Evolutionary conservation across 2,888 invertebrate genomes (phyloP).

Genomic region (Hydraecia micacea): DNA sequence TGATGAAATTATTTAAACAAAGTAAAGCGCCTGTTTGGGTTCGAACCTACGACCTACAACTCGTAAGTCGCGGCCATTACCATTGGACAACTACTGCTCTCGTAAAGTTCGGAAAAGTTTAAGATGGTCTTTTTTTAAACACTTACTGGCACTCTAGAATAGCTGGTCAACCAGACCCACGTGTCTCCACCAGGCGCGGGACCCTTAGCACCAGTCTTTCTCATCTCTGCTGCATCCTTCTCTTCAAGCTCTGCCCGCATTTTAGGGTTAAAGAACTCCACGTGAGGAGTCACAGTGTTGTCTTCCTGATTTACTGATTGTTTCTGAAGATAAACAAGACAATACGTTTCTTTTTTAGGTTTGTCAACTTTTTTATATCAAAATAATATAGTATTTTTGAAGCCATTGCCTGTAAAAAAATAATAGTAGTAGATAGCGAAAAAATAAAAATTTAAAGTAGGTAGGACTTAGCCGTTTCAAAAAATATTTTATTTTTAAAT

Average conservation of each 20-base stretch:
- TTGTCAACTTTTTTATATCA: not conserved
- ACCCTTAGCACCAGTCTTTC: conserved; percentile 91
- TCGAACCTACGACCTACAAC: no score
- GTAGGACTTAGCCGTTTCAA: no score
- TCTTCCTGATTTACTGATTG: conserved; percentile 86
- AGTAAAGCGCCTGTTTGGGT: no score
- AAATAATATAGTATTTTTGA: no score
- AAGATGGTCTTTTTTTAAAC: not conserved
- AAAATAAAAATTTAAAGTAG: no score
- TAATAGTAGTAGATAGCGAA: not conserved
- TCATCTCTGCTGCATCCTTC: conserved; percentile 91
- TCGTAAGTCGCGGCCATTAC: no score
- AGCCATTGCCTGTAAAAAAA: not conserved
- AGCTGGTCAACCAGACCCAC: conserved; percentile 96
- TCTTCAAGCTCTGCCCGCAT: conserved; percentile 92
- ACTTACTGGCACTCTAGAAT: conserved; percentile 95
- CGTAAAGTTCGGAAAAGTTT: no score
- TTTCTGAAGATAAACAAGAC: conserved; percentile 73
- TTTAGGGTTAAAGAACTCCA: conserved; percentile 94
- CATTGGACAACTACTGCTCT: no score
- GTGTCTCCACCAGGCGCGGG: conserved; percentile 93
- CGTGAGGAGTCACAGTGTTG: conserved; percentile 90
- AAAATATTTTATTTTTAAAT: no score
- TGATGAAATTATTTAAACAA: not conserved
- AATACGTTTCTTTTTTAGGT: not conserved